Conservation (phyloP, 2,888 invertebrate species). For the Sylvicola cinctus region DNA sequence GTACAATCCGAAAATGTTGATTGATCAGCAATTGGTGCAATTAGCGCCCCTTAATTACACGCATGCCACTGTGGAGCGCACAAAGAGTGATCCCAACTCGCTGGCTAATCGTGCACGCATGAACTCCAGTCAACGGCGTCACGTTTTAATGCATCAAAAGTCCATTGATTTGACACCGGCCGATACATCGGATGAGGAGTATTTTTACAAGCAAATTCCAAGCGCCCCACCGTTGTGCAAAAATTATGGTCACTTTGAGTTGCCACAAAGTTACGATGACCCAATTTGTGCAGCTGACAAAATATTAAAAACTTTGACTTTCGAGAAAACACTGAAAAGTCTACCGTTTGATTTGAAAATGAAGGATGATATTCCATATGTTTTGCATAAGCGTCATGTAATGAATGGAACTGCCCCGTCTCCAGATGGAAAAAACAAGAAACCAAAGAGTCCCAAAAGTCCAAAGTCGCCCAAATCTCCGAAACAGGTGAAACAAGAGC, state of each 20-base stretch:
- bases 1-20: conserved; percentile 46
- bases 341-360: conserved; percentile 22
- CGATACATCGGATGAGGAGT: conserved; percentile 69
- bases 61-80: conserved; percentile 59
- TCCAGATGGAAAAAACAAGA: conserved; percentile 25
- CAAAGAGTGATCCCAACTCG: conserved; percentile 71
- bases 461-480: conserved; percentile 41
- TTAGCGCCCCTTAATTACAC: conserved; percentile 34
- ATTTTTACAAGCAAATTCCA: conserved; percentile 49
- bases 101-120: conserved; percentile 50
- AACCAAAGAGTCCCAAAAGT: conserved; percentile 40
- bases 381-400: conserved; percentile 62
- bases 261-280: conserved; percentile 34
- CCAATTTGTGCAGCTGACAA: conserved; percentile 17
- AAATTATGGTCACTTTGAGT: conserved; percentile 47
- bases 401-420: conserved; percentile 65
- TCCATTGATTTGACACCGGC: conserved; percentile 69
- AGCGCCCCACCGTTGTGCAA: conserved; percentile 52
- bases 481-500: conserved; percentile 18
- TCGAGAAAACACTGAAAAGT: conserved; percentile 20
- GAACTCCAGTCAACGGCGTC: conserved; percentile 51
- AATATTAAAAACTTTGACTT: conserved; percentile 47
- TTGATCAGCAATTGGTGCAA: conserved; percentile 26
- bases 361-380: conserved; percentile 62
- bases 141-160: conserved; percentile 67